These are phyloP conservation scores for Schizopygopsis malacanthus DNA, from an alignment of 2,797 vertebrate species.

Conservation along the genomic window DNA sequence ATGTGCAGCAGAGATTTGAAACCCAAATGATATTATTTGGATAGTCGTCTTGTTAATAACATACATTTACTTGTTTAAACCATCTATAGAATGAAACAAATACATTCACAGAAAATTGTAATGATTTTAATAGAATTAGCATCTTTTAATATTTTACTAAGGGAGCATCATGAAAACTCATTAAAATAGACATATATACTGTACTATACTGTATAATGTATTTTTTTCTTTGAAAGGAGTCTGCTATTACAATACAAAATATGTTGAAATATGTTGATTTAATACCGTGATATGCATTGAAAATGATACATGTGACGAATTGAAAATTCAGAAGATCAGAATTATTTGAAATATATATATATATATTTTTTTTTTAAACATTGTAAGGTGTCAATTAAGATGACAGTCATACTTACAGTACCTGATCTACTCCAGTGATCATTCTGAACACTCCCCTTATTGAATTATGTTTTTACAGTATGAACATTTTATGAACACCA, in stretches of 20 bases:
- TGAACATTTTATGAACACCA: background rate
- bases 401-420: background rate
- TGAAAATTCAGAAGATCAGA: background rate
- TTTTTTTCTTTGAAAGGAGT: no score
- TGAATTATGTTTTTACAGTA: background rate
- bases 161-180: background rate
- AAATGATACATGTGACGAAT: background rate
- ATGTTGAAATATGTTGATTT: no score
- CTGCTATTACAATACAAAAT: background rate
- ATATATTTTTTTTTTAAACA: background rate
- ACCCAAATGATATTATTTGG: background rate
- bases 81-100: background rate
- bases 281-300: no score
- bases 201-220: background rate
- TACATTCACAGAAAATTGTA: background rate
- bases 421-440: background rate
- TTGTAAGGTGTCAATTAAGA: background rate
- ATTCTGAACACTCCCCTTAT: background rate
- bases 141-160: background rate
- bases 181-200: background rate
- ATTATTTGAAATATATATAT: background rate
- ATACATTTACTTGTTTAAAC: background rate
- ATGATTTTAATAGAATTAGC: background rate
- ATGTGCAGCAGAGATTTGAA: slow-evolving; percentile 14
- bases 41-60: background rate